Base-by-base conservation (phyloP, 1,140 invertebrate species). In the Cydia amplana region DNA sequence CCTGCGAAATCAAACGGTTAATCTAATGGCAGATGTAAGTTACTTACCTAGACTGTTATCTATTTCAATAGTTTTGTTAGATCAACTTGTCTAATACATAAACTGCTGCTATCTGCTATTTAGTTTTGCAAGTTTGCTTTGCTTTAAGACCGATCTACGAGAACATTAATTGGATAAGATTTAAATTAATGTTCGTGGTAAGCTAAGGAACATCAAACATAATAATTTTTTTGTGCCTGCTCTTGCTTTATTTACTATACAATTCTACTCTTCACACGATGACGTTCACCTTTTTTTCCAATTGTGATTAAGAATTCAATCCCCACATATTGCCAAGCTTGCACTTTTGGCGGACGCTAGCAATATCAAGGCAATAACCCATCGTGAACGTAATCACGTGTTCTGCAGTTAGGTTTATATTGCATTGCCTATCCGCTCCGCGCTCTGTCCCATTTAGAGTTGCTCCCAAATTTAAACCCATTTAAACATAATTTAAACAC, bases 1-100 rank as follows among this genome's bases (percentile, higher is more conserved):
- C 65, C 77, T 73, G 64, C 74, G 75, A 77, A 82, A 80, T 82
- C 80, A 81, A 63, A 40, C 65, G 10, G 65, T 70, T 12, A 70
- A 70, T 70, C 65, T 70, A 70, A 70, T 70, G 65, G 12, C 64
- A 67, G 64, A 67, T 32, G 64, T n/a, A 70, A 70, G 65, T 36
- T 70, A 36, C 32, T 70, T 60, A 36, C 65, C 28, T 36, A 36
- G 28, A 40, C 12, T 18, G 65, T 70, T 70, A 70, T 70, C 65
- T 36, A 18, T 70, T 43, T 36, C 65, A 70, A 70, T 70, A 70
- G 65, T 70, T 70, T 70, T 36, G 65, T 36, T 70, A 70, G 18
- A 70, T 70, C 65, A 40, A 70, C 65, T 70, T 70, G 65, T 43
- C 25, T 18, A 32, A 36, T 36, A 70, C 0, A 28, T 70, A 70